Evolutionary conservation across 2,888 invertebrate species (phyloP).

Genomic region (Dicyrtoma fusca): DNA sequence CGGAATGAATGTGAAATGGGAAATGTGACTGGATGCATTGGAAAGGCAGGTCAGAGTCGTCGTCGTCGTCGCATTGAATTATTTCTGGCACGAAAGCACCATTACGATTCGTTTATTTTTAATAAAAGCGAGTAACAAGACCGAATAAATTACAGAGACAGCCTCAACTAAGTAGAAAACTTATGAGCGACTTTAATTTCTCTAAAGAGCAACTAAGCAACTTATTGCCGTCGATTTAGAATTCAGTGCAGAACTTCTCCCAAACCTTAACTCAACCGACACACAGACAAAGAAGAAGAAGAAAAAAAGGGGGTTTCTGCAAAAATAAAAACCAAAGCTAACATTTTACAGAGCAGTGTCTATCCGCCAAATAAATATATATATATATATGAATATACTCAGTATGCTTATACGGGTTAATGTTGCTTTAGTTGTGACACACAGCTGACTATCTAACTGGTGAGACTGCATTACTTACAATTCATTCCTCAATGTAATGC

Average conservation of each 20-base stretch:
- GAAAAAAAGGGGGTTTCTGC: background rate
- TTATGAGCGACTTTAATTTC: conserved; percentile 2
- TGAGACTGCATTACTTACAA: no score
- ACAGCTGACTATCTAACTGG: no score
- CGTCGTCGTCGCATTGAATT: background rate
- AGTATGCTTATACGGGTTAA: no score
- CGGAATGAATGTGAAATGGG: no score
- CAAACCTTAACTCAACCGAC: no score
- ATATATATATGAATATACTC: no score
- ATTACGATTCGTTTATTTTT: conserved; percentile 15
- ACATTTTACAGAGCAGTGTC: no score
- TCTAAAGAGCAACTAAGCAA: conserved; percentile 5
- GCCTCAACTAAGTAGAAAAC: background rate
- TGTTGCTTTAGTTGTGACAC: no score
- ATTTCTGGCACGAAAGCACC: background rate
- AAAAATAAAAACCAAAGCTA: no score
- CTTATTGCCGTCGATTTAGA: background rate
- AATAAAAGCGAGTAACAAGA: background rate
- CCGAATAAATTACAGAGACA: background rate
- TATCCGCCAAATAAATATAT: no score
- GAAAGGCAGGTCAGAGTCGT: conserved; percentile 4
- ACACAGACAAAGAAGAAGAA: background rate
- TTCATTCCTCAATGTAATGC: no score
- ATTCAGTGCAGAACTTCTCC: background rate
- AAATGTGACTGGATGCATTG: background rate